Base-by-base conservation (phyloP, 2,888 invertebrate genomes). In the Osmoderma eremita region DNA sequence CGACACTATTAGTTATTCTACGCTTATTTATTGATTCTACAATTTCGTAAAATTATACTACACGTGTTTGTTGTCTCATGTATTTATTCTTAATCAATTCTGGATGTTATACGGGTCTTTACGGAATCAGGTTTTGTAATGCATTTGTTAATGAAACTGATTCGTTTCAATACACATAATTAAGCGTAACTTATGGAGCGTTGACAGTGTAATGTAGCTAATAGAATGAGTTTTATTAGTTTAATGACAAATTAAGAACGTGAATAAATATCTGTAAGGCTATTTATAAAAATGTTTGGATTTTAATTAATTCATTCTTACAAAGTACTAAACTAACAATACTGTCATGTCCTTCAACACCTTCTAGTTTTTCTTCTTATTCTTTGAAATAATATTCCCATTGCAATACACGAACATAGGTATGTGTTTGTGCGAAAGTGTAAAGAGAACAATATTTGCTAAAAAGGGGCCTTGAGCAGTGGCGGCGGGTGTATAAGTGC, bases 11-110 rank as follows among this genome's bases (percentile, higher is more conserved):
- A 65, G 58, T 49, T 56, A 49, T 48, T 41, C 39, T 1, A 17
- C 30, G 54, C 42, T 58, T 58, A 65, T 65, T 65, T 65, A 65
- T 65, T 36, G 65, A 48, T 49, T 58, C 58, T 65, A 65, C 38
- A 58, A 65, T 65, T 65, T 58, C 65, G 45, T 56, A 50, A 65
- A 65, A 45, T 65, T 58, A 58, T n/a, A 61, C 45, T 20, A 61
- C 58, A 61, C 18, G 41, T 61, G 58, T 45, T 61, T 36, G 18
- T 61, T 22, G 30, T 48, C 30, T 61, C 24, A 24, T 13, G 10
- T 42, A 45, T 45, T 48, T 45, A 61, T 17, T 45, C 36, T 17
- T 45, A 61, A 61, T 24, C 15, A 48, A 61, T 48, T 48, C 30
- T 61, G 12, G 58, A 45, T 45, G 58, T 12, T 61, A 48, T 30